Percentiles rank a stretch among this genome's conserved stretches.
These are phyloP conservation scores for Microtus montanus DNA, from an alignment of 2,113 vertebrate species.

Conservation along the genomic window DNA sequence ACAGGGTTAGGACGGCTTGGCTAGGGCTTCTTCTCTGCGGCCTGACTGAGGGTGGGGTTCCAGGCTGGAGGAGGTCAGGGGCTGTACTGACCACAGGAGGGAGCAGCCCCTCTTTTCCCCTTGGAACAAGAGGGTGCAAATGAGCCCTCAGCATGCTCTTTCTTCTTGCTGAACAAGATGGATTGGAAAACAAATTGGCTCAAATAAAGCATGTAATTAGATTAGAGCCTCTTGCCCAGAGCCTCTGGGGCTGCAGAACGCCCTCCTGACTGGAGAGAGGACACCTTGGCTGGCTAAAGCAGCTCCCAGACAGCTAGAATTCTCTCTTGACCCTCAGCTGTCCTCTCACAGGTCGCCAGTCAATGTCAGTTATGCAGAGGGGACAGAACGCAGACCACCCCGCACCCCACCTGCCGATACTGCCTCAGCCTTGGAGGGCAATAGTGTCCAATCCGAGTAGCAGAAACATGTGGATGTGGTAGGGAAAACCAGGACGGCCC, in stretches of 20 bases:
- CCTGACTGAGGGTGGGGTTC: background rate
- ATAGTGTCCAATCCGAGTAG: background rate
- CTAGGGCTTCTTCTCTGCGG: background rate
- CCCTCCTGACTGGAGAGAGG: constrained; percentile 42
- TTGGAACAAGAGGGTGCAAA: constrained; percentile 90
- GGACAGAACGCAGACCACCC: background rate
- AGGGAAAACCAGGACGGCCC: background rate
- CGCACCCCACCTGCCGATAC: background rate
- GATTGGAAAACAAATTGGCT: constrained; percentile 98
- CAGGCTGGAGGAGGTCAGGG: background rate
- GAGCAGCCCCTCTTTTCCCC: constrained; percentile 83
- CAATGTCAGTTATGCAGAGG: background rate
- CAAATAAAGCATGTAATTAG: constrained; percentile 99
- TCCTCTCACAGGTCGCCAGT: background rate
- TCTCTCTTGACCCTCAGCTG: background rate
- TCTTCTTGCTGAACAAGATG: constrained; percentile 92
- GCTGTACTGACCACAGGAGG: constrained; percentile 63
- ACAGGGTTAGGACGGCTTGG: fast-evolving
- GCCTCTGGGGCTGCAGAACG: constrained; percentile 81
- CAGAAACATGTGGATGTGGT: background rate
- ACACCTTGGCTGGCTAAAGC: constrained; percentile 43
- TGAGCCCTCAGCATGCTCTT: constrained; percentile 88
- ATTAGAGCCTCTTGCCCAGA: constrained; percentile 92
- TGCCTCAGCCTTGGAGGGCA: background rate
- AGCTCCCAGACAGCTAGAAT: constrained; percentile 48